These are phyloP conservation scores for Microctonus aethiopoides DNA, from an alignment of 2,888 invertebrate species.

Conservation along the genomic window DNA sequence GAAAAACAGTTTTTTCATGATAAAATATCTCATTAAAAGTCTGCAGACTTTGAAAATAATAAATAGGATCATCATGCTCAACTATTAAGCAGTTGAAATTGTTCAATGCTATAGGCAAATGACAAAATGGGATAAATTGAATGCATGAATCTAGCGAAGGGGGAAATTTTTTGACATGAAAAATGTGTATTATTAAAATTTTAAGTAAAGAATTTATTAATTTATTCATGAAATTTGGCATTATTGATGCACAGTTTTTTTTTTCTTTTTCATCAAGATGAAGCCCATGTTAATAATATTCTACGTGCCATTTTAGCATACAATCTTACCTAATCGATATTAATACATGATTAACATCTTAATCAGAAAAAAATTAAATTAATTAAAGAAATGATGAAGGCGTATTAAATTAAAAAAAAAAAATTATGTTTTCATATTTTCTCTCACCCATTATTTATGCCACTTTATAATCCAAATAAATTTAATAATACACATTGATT, in stretches of 20 bases:
- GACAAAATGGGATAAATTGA: slow-evolving; percentile 28
- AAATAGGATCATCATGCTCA: slow-evolving; percentile 46
- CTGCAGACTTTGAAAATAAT: slow-evolving; percentile 38
- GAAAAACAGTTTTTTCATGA: slow-evolving; percentile 16
- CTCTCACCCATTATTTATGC: not conserved
- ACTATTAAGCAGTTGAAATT: slow-evolving; percentile 46
- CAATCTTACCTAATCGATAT: slow-evolving; percentile 40
- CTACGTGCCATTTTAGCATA: slow-evolving; percentile 54
- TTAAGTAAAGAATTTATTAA: not conserved
- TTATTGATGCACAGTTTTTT: slow-evolving; percentile 33
- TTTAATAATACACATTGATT: slow-evolving; percentile 47
- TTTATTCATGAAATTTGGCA: not conserved
- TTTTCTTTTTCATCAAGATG: slow-evolving; percentile 35
- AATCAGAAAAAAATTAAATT: slow-evolving; percentile 28
- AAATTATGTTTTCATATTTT: not conserved
- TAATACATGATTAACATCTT: not conserved
- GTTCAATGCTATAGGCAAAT: slow-evolving; percentile 16
- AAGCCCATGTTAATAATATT: slow-evolving; percentile 38
- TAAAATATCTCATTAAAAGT: slow-evolving; percentile 29
- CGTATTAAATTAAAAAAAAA: not conserved
- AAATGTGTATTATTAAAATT: slow-evolving; percentile 55
- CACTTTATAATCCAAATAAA: slow-evolving; percentile 34
- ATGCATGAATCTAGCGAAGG: slow-evolving; percentile 33
- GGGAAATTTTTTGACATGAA: slow-evolving; percentile 47
- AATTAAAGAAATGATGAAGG: slow-evolving; percentile 16